A percentile compares a stretch with the other conserved stretches of the same genome.
Conservation (phyloP, 2,113 vertebrate genomes). For the Lipophrys pholis region DNA sequence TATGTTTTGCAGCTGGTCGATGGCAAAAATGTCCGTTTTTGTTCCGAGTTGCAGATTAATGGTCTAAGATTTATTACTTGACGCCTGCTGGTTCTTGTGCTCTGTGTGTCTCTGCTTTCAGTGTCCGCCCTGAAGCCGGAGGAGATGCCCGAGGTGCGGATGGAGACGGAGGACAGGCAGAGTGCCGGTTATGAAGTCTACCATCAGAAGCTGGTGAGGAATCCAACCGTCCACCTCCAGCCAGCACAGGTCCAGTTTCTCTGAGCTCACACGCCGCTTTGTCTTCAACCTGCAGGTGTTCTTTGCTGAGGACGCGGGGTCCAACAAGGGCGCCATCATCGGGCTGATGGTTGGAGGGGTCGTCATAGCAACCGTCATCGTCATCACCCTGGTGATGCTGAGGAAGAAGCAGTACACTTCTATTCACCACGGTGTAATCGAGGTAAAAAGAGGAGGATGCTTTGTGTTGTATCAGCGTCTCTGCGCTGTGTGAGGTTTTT, state of each 20-base stretch:
- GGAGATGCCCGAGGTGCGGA: conserved; percentile 91
- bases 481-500: neutral
- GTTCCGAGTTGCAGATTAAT: too few relatives aligned
- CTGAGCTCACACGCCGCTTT: neutral
- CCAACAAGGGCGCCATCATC: conserved; percentile 98
- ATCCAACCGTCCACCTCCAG: too few relatives aligned
- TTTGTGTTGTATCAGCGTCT: neutral
- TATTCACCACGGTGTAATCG: conserved; percentile 98
- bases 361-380: conserved; percentile 98
- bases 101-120: conserved; percentile 36
- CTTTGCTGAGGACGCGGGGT: conserved; percentile 95
- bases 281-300: conserved; percentile 85
- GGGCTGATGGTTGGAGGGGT: conserved; percentile 99
- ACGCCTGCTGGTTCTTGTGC: too few relatives aligned
- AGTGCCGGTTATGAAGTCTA: conserved; percentile 93
- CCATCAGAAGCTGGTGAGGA: conserved; percentile 91
- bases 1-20: too few relatives aligned
- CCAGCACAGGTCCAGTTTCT: neutral
- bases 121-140: conserved; percentile 92
- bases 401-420: conserved; percentile 99
- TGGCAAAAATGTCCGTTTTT: too few relatives aligned
- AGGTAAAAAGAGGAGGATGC: conserved; percentile 80
- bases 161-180: conserved; percentile 90
- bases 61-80: too few relatives aligned
- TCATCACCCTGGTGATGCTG: conserved; percentile 99